These are phyloP conservation scores for Ailuropoda melanoleuca DNA, from an alignment of 2,113 vertebrate species.

Conservation along the genomic window DNA sequence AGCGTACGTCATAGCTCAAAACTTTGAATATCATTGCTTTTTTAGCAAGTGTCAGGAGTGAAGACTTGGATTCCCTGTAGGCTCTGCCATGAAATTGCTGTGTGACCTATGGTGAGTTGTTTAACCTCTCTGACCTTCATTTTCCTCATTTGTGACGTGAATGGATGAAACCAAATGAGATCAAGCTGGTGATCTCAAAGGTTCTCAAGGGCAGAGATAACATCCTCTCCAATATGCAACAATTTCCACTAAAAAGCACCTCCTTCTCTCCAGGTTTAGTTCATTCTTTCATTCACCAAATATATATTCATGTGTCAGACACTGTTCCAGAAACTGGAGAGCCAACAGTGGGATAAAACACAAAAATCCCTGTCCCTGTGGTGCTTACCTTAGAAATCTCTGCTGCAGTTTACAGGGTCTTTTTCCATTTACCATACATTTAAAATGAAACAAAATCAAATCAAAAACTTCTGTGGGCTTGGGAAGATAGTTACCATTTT, in stretches of 20 bases:
- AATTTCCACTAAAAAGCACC: not conserved
- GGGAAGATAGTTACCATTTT: not conserved
- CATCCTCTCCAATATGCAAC: not conserved
- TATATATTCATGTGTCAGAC: not conserved
- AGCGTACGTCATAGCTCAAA: not conserved
- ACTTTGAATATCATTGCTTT: not conserved
- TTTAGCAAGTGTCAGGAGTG: not conserved
- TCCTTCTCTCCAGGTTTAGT: not conserved
- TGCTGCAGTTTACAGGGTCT: not conserved
- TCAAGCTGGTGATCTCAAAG: not conserved
- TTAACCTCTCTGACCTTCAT: not conserved
- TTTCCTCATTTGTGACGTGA: not conserved
- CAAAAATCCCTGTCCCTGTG: not conserved
- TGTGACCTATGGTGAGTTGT: not conserved
- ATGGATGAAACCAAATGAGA: not conserved
- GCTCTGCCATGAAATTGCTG: not conserved
- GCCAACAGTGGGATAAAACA: not conserved
- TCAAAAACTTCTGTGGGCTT: not conserved
- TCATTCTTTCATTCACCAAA: not conserved
- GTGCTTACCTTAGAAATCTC: not conserved
- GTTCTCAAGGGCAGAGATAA: not conserved
- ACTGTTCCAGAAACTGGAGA: not conserved
- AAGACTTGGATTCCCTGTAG: not conserved
- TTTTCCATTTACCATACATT: not conserved
- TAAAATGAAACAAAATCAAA: conserved; percentile 11